These are phyloP conservation scores for Yasuhikotakia modesta DNA, from an alignment of 2,797 vertebrate species.

Conservation along the genomic window DNA sequence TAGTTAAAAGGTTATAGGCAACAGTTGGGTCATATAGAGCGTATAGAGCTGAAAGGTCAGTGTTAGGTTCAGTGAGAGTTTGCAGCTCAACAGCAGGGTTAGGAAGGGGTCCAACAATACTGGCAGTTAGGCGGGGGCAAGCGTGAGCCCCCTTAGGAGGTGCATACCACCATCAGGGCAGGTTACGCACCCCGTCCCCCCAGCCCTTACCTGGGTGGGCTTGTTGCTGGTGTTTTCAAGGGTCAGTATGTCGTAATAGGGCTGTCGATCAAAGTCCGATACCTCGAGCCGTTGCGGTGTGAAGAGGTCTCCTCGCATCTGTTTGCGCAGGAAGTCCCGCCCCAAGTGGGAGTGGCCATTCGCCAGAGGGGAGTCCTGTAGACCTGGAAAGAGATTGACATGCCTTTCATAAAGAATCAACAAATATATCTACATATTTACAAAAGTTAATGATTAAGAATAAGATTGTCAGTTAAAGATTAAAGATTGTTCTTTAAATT, in stretches of 20 bases:
- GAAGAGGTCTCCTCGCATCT: slow-evolving; percentile 98
- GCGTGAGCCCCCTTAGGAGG: slow-evolving; percentile 46
- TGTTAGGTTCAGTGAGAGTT: slow-evolving; percentile 34
- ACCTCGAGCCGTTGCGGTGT: slow-evolving; percentile 98
- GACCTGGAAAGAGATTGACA: slow-evolving; percentile 72
- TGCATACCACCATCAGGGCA: too few relatives aligned
- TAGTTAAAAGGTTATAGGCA: slow-evolving; percentile 42
- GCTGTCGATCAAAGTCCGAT: slow-evolving; percentile 95
- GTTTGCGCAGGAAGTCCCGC: slow-evolving; percentile 98
- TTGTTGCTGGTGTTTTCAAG: slow-evolving; percentile 89
- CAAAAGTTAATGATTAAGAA: too few relatives aligned
- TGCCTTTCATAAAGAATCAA: background rate
- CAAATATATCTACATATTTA: background rate
- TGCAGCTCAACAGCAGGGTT: slow-evolving; percentile 64
- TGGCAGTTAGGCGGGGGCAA: slow-evolving; percentile 50
- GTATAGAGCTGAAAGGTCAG: slow-evolving; percentile 50
- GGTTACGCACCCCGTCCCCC: slow-evolving; percentile 41
- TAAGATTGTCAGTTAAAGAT: too few relatives aligned
- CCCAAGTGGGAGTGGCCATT: slow-evolving; percentile 93
- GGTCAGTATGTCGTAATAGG: slow-evolving; percentile 90
- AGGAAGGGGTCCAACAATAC: slow-evolving; percentile 68
- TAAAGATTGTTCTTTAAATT: too few relatives aligned
- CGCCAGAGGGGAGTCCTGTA: slow-evolving; percentile 93
- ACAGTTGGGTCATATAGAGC: slow-evolving; percentile 45
- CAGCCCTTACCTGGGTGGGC: slow-evolving; percentile 85